Conservation (phyloP, 2,888 invertebrate genomes). For the Nyleta sp. region DNA sequence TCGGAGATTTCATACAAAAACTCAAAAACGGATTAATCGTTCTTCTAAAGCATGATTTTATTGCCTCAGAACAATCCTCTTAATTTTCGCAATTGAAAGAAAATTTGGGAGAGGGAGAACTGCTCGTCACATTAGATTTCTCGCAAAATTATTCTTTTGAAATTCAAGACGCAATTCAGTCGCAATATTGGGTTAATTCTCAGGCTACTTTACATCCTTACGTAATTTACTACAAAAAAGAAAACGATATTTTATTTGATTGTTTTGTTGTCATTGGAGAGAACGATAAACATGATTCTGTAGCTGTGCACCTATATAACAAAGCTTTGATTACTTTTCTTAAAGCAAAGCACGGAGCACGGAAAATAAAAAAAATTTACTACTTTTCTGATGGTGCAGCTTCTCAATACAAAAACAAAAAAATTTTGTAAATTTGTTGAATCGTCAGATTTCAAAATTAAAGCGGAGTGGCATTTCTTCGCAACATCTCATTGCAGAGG, state of each 20-base stretch:
- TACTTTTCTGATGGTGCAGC: slow-evolving; percentile 39
- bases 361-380: slow-evolving; percentile 5
- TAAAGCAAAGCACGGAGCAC: slow-evolving; percentile 15
- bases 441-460: slow-evolving; percentile 41
- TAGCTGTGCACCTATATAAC: slow-evolving; percentile 24
- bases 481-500: slow-evolving; percentile 46
- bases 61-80: slow-evolving; percentile 12
- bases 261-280: slow-evolving; percentile 31
- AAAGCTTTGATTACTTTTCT: slow-evolving; percentile 17
- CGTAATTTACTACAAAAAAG: slow-evolving; percentile 9
- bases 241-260: slow-evolving; percentile 3
- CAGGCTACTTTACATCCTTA: slow-evolving; percentile 26
- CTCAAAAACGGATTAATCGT: background rate
- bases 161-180: slow-evolving; percentile 33
- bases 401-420: slow-evolving; percentile 44
- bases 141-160: slow-evolving; percentile 35
- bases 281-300: slow-evolving; percentile 29
- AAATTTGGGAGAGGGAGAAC: slow-evolving; percentile 9
- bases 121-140: slow-evolving; percentile 27
- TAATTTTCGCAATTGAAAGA: slow-evolving; percentile 26
- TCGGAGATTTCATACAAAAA: slow-evolving; percentile 16
- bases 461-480: slow-evolving; percentile 50
- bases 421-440: slow-evolving; percentile 40
- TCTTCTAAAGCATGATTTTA: slow-evolving; percentile 16
- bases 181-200: slow-evolving; percentile 26